Percentiles rank a stretch among this genome's conserved stretches.
Evolutionary conservation across 2,888 invertebrate genomes (phyloP).

Genomic region (Pycnomerus fuliginosus): DNA sequence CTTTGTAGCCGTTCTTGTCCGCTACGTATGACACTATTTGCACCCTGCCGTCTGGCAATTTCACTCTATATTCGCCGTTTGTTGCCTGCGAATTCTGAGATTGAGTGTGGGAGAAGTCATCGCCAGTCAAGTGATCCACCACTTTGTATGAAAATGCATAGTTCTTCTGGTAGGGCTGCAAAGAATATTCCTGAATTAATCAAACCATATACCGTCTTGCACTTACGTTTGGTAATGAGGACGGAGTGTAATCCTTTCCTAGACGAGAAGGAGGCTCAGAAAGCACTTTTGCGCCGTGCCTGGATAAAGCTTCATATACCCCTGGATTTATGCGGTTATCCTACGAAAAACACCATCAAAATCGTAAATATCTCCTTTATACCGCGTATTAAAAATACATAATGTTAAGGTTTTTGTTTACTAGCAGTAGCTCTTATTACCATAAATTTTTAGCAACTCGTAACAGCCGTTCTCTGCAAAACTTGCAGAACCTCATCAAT

Average conservation of each 20-base stretch:
- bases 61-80: constrained; percentile 67
- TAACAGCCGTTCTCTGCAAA: too few relatives aligned
- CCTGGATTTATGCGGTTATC: constrained; percentile 37
- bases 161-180: constrained; percentile 53
- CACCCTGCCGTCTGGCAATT: constrained; percentile 65
- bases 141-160: constrained; percentile 69
- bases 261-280: constrained; percentile 35
- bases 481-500: too few relatives aligned
- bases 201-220: constrained; percentile 7
- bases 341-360: constrained; percentile 30
- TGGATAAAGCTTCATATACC: constrained; percentile 40
- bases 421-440: too few relatives aligned
- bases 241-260: constrained; percentile 26
- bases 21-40: constrained; percentile 61
- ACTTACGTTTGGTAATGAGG: constrained; percentile 24
- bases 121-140: constrained; percentile 62
- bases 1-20: constrained; percentile 67
- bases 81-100: constrained; percentile 63
- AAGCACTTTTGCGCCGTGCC: constrained; percentile 43
- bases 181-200: too few relatives aligned
- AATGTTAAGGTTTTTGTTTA: too few relatives aligned
- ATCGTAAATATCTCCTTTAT: constrained; percentile 13
- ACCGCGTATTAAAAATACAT: neutral
- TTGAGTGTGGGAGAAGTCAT: constrained; percentile 68
- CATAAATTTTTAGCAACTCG: too few relatives aligned